A percentile compares a stretch with the other conserved stretches of the same genome.
phyloP scores from a whole-genome alignment of 2,113 vertebrate genomes.

The Trachemys scripta region DNA sequence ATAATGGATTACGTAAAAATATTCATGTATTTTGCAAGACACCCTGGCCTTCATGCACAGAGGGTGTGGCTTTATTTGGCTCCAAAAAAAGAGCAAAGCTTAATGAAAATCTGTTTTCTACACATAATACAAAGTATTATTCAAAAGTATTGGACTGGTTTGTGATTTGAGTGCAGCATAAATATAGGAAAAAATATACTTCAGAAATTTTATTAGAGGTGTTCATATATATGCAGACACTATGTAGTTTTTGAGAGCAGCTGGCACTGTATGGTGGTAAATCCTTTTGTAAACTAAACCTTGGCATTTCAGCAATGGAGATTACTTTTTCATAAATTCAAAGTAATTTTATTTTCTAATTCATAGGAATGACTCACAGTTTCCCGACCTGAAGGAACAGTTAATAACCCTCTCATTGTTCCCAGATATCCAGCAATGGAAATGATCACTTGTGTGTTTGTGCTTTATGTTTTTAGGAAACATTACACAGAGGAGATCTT shows the following conservation, averaged over 20 bases:
- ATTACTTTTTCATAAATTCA: neutral
- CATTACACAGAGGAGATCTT: neutral
- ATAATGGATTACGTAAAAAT: neutral
- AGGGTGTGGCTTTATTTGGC: neutral
- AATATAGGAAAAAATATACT: neutral
- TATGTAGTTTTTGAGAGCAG: neutral
- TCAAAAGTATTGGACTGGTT: neutral
- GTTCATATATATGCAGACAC: neutral
- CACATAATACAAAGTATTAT: neutral
- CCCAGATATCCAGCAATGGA: neutral
- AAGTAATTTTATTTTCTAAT: neutral
- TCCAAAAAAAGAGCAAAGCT: neutral
- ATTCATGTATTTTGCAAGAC: neutral
- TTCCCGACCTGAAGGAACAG: neutral
- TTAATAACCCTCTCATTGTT: neutral
- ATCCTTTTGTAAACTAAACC: neutral
- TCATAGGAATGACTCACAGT: neutral
- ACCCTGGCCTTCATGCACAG: neutral
- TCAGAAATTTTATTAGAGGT: neutral
- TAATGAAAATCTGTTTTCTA: neutral
- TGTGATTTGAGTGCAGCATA: neutral
- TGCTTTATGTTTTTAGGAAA: neutral
- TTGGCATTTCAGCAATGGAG: neutral
- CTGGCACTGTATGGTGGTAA: neutral
- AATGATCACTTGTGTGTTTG: neutral